Percentiles rank a stretch among this genome's conserved stretches.
Conservation (phyloP, 2,797 vertebrate genomes). For the Meriones psammophilus region DNA sequence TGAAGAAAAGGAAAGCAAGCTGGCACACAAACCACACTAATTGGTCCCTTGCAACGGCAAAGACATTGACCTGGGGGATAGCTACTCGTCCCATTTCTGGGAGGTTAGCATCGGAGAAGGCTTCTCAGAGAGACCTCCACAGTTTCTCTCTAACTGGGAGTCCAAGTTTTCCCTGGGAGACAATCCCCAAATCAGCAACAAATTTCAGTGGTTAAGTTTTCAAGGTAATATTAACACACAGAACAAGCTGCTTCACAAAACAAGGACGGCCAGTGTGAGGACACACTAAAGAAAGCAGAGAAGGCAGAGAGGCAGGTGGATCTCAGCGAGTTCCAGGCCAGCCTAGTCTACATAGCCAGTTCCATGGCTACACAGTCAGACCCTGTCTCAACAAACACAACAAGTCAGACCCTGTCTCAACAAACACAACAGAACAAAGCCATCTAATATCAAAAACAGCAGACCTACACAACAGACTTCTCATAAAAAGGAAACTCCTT, state of each 20-base stretch:
- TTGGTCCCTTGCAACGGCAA: neutral
- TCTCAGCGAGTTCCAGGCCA: neutral
- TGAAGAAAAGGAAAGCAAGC: neutral
- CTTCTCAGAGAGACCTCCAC: neutral
- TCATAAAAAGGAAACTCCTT: neutral
- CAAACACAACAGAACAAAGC: neutral
- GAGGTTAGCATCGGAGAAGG: neutral
- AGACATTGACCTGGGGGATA: neutral
- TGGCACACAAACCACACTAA: neutral
- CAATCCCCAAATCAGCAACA: neutral
- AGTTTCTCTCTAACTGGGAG: neutral
- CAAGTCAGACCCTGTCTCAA: neutral
- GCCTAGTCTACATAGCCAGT: neutral
- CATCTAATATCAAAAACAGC: neutral
- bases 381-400: neutral
- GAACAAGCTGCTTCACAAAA: constrained; percentile 32
- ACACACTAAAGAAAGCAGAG: neutral
- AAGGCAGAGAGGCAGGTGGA: neutral
- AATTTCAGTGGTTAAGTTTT: neutral
- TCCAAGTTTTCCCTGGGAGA: neutral
- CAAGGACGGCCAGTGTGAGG: neutral
- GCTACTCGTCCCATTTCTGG: neutral
- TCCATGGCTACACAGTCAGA: neutral
- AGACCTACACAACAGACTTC: neutral
- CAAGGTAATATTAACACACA: neutral